Percentiles rank a stretch among this genome's conserved stretches.
Evolutionary conservation across 2,797 vertebrate genomes (phyloP).

Genomic region (Lutjanus campechanus): DNA sequence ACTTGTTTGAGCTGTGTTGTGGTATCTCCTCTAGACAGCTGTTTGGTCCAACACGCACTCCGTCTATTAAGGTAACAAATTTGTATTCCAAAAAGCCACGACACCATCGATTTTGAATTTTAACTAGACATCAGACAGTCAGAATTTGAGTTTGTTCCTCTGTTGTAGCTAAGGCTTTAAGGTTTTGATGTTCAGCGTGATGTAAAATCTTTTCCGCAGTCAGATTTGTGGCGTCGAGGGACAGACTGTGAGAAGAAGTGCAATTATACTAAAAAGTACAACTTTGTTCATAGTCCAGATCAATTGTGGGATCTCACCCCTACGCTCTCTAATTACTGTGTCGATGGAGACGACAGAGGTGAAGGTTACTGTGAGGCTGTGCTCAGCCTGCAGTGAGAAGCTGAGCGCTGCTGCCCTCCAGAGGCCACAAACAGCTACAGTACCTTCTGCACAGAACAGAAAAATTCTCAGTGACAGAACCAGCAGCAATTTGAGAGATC

Average conservation of each 20-base stretch:
- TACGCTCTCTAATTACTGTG: constrained; percentile 37
- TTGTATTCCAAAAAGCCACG: constrained; percentile 64
- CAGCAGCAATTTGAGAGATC: too few relatives aligned
- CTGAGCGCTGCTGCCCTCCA: constrained; percentile 80
- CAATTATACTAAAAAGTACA: constrained; percentile 48
- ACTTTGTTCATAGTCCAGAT: constrained; percentile 48
- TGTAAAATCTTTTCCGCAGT: constrained; percentile 59
- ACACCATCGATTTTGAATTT: constrained; percentile 65
- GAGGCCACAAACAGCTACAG: constrained; percentile 54
- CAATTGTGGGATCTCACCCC: constrained; percentile 29
- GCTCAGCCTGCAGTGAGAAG: constrained; percentile 17
- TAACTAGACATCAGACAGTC: constrained; percentile 58
- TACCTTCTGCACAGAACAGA: neutral
- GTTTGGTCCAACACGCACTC: constrained; percentile 59
- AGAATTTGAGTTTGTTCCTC: constrained; percentile 45
- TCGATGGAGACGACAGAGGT: constrained; percentile 34
- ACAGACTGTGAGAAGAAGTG: constrained; percentile 36
- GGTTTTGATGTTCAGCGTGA: constrained; percentile 51
- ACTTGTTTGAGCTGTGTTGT: constrained; percentile 53
- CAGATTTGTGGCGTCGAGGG: constrained; percentile 32
- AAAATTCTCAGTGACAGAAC: neutral
- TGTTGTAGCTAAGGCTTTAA: constrained; percentile 52
- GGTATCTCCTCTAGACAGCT: constrained; percentile 65
- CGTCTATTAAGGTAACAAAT: constrained; percentile 60
- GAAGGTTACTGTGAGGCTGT: constrained; percentile 36